phyloP scores from a whole-genome alignment of 2,888 invertebrate species.

The Crematogaster levior region DNA sequence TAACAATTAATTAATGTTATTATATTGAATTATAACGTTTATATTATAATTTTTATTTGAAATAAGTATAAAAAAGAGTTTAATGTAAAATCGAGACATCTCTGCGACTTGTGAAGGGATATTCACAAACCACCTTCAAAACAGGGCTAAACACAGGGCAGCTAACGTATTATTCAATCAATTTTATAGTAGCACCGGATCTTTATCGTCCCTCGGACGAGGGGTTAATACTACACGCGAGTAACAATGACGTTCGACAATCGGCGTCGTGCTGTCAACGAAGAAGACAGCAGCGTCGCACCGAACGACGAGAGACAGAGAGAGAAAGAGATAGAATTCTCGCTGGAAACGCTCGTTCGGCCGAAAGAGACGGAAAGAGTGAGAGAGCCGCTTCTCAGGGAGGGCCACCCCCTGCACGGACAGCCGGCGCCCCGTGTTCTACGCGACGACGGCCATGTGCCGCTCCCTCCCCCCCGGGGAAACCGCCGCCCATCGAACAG shows the following conservation, averaged over 20 bases:
- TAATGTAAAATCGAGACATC: too few relatives aligned
- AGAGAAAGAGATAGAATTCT: conserved; percentile 49
- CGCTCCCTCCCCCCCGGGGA: conserved; percentile 65
- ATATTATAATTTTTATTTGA: too few relatives aligned
- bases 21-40: too few relatives aligned
- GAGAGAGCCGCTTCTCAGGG: conserved; percentile 29
- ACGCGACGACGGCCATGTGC: conserved; percentile 77
- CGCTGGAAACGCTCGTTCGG: neutral
- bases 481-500: conserved; percentile 76
- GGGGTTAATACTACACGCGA: neutral
- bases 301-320: conserved; percentile 30
- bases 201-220: neutral
- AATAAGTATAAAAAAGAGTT: too few relatives aligned
- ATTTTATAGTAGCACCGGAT: neutral
- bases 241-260: neutral
- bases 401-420: conserved; percentile 80
- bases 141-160: neutral
- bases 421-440: conserved; percentile 75
- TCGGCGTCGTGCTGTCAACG: conserved; percentile 1
- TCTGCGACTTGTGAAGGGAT: neutral
- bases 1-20: neutral
- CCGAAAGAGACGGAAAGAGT: neutral
- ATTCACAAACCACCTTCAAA: neutral
- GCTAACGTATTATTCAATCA: neutral
- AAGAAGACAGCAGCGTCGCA: conserved; percentile 20